A percentile compares a stretch with the other conserved stretches of the same genome.
These are phyloP conservation scores for Tethea ocularis DNA, from an alignment of 2,888 invertebrate genomes.

Conservation along the genomic window DNA sequence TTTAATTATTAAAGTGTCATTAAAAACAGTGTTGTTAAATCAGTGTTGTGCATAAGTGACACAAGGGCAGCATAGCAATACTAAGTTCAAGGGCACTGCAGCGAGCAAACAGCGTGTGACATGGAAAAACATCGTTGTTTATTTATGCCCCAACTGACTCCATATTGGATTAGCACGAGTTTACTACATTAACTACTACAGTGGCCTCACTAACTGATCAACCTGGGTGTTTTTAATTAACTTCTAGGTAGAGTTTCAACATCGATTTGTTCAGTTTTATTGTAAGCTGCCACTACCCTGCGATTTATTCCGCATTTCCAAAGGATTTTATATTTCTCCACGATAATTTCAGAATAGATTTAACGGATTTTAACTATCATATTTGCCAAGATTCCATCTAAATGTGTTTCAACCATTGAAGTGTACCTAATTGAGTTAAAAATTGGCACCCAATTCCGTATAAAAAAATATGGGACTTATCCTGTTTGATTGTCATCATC, in stretches of 20 bases:
- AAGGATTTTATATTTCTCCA: no score
- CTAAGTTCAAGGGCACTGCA: conserved; percentile 33
- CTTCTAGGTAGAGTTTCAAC: neutral
- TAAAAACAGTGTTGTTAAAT: no score
- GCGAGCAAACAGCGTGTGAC: conserved; percentile 21
- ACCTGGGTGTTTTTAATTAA: neutral
- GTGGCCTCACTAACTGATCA: neutral
- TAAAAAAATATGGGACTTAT: no score
- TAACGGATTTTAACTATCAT: neutral
- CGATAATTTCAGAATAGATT: no score
- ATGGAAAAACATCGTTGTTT: conserved; percentile 26
- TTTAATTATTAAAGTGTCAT: conserved; percentile 6
- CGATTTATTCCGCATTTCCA: neutral
- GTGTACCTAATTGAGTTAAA: no score
- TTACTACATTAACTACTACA: conserved; percentile 10
- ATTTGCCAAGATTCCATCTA: neutral
- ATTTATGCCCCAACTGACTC: conserved; percentile 23
- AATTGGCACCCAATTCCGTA: no score
- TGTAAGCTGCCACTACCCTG: neutral
- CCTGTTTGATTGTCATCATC: no score
- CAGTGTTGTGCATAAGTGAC: no score
- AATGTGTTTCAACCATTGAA: no score
- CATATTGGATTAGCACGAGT: conserved; percentile 18
- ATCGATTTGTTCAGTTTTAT: neutral
- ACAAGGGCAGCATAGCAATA: conserved; percentile 12